A percentile compares a stretch with the other conserved stretches of the same genome.
Evolutionary conservation across 2,797 vertebrate genomes (phyloP).

Genomic region (Hapalemur alaotrensis): DNA sequence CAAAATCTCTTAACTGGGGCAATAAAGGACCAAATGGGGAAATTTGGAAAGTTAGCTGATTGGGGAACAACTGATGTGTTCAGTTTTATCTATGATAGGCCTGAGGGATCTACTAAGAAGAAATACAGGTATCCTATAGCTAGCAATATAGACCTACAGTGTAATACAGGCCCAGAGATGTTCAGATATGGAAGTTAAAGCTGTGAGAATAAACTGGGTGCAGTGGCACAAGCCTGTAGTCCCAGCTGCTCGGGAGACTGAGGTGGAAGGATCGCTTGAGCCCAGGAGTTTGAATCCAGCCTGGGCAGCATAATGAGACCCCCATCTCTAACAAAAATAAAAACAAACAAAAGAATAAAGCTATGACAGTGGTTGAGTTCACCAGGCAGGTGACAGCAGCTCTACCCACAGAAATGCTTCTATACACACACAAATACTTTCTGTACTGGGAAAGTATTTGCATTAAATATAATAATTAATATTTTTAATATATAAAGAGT

Average conservation of each 20-base stretch:
- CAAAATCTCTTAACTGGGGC: neutral
- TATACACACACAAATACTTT: neutral
- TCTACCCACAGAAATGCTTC: neutral
- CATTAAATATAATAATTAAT: slow-evolving; percentile 21
- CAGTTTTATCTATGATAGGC: neutral
- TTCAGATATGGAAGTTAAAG: neutral
- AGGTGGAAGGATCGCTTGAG: neutral
- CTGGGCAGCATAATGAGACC: neutral
- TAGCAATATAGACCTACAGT: neutral
- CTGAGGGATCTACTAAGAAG: neutral
- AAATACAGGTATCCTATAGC: neutral
- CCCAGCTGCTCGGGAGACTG: neutral
- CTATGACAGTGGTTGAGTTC: neutral
- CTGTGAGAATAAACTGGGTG: neutral
- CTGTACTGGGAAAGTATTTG: neutral
- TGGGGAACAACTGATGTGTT: neutral
- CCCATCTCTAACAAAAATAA: neutral
- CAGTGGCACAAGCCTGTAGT: neutral
- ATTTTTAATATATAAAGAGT: neutral
- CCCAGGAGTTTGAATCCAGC: neutral
- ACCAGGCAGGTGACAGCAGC: neutral
- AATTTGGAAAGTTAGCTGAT: neutral
- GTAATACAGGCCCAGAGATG: neutral
- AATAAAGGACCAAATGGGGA: neutral
- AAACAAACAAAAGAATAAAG: neutral